A percentile compares a stretch with the other conserved stretches of the same genome.
Conservation (phyloP, 2,797 vertebrate genomes). For the Poeciliopsis presidionis region DNA sequence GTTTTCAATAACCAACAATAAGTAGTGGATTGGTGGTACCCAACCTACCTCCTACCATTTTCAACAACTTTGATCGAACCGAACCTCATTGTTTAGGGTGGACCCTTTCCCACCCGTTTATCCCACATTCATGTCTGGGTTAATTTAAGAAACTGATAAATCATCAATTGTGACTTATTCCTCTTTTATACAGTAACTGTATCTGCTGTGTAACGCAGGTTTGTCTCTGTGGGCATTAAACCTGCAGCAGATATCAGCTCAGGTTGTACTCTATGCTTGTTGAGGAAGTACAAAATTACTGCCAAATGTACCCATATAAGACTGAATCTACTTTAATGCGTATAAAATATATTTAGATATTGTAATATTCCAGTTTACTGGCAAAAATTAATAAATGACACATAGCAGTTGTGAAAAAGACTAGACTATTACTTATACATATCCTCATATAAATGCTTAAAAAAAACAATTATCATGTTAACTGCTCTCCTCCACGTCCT, state of each 20-base stretch:
- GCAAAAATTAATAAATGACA: background rate
- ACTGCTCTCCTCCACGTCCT: background rate
- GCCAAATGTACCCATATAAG: background rate
- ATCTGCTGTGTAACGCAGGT: background rate
- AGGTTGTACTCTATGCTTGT: background rate
- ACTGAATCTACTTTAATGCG: background rate
- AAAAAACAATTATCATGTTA: background rate
- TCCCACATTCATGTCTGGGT: background rate
- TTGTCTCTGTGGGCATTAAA: background rate
- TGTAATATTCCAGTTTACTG: background rate
- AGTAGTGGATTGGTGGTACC: background rate
- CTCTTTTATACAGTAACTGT: background rate
- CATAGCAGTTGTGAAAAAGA: background rate
- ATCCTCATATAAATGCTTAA: background rate
- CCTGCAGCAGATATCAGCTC: background rate
- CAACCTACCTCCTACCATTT: background rate
- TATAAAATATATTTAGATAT: background rate
- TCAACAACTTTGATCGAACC: background rate
- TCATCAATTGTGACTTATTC: background rate
- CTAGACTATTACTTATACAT: background rate
- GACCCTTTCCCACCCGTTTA: background rate
- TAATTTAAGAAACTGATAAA: background rate
- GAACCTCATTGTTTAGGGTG: background rate
- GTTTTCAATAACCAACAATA: background rate
- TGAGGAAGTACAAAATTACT: background rate